Conservation (phyloP, 2,888 invertebrate genomes). For the Bugula neritina region DNA sequence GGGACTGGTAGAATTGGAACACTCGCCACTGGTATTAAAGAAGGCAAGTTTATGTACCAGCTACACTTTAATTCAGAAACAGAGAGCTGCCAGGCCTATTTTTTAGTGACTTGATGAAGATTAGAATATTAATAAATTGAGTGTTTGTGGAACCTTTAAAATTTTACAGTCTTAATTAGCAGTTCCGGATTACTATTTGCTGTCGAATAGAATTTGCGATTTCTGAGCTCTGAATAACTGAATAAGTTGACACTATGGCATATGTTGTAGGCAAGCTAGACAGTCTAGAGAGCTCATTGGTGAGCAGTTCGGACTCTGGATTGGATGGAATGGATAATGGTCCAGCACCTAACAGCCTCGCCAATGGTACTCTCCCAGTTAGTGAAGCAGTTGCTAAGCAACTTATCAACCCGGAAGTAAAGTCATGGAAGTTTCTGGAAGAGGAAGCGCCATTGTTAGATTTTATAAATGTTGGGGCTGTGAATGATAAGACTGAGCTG, state of each 20-base stretch:
- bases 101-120: no score
- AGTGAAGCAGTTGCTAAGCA: constrained; percentile 10
- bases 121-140: no score
- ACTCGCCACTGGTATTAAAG: constrained; percentile 10
- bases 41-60: constrained; percentile 8
- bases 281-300: constrained; percentile 7
- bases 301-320: constrained; percentile 16
- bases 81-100: no score
- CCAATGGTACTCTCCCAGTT: neutral
- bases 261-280: constrained; percentile 1
- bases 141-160: no score
- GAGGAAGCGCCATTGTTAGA: constrained; percentile 17
- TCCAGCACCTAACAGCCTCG: neutral
- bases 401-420: neutral
- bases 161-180: no score
- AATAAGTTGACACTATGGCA: no score
- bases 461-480: constrained; percentile 19
- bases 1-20: constrained; percentile 11
- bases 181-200: no score
- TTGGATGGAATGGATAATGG: constrained; percentile 3
- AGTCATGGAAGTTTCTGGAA: constrained; percentile 23
- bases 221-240: no score
- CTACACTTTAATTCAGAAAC: no score
- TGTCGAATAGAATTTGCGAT: no score
- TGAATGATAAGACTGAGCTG: constrained; percentile 1